Evolutionary conservation across 2,888 invertebrate species (phyloP).

Genomic region (Zootermopsis nevadensis): DNA sequence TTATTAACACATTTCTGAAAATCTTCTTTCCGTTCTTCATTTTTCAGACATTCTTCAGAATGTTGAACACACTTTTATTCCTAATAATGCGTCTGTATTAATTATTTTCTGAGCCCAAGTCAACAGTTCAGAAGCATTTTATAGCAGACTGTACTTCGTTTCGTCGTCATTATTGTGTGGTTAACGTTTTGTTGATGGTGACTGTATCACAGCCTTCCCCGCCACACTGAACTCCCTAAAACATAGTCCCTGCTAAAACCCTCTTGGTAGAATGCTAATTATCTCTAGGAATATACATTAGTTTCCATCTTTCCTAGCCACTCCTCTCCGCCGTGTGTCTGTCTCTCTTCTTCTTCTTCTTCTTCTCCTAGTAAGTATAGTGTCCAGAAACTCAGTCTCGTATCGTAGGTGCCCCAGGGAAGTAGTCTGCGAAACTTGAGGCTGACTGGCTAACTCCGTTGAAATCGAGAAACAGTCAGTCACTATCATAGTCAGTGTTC

Average conservation of each 20-base stretch:
- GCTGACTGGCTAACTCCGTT: too few relatives aligned
- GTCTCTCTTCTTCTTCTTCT: conserved; percentile 2
- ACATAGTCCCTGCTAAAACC: conserved; percentile 37
- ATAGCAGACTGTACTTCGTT: neutral
- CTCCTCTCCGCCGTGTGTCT: neutral
- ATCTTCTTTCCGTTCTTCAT: too few relatives aligned
- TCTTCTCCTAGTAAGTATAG: neutral
- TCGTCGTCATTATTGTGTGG: conserved; percentile 14
- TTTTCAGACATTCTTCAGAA: too few relatives aligned
- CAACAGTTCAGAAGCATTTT: too few relatives aligned
- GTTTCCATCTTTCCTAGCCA: conserved; percentile 34
- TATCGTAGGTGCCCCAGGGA: too few relatives aligned
- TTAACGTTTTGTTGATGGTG: conserved; percentile 32
- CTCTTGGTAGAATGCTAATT: conserved; percentile 41
- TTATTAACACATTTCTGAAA: too few relatives aligned
- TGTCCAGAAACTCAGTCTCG: neutral
- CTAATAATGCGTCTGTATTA: too few relatives aligned
- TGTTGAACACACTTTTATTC: too few relatives aligned
- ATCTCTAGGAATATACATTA: conserved; percentile 43
- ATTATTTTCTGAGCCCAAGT: too few relatives aligned
- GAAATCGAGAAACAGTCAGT: too few relatives aligned
- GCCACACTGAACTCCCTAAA: conserved; percentile 29
- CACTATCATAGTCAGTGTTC: too few relatives aligned
- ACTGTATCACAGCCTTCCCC: conserved; percentile 27
- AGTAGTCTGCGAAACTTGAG: too few relatives aligned